Conservation (phyloP, 2,113 vertebrate species). For the Crotophaga sulcirostris region DNA sequence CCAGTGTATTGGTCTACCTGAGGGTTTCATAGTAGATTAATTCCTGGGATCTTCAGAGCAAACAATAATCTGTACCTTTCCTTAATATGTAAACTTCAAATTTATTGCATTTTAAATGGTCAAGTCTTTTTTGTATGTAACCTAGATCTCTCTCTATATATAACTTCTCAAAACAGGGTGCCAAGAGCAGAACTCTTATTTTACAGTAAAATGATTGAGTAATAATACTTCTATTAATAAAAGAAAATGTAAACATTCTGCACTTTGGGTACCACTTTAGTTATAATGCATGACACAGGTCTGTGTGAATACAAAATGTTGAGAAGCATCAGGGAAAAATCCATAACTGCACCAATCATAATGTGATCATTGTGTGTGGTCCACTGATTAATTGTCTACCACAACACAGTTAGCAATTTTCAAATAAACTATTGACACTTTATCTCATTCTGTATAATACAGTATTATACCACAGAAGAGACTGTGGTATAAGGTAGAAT, state of each 20-base stretch:
- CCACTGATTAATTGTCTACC: background rate
- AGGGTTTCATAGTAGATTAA: background rate
- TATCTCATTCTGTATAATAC: background rate
- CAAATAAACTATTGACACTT: background rate
- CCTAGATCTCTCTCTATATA: background rate
- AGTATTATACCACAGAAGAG: background rate
- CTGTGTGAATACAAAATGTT: background rate
- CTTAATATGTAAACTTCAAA: background rate
- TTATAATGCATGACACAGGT: background rate
- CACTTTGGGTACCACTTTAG: background rate
- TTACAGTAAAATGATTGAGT: background rate
- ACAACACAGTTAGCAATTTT: background rate
- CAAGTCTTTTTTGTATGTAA: background rate
- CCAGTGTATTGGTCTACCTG: background rate
- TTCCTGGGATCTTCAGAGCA: background rate
- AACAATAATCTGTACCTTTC: background rate
- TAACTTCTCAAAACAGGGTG: background rate
- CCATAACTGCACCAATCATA: background rate
- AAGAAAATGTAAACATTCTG: background rate
- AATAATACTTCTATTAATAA: background rate
- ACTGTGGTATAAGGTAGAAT: background rate
- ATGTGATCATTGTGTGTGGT: background rate
- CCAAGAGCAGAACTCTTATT: background rate
- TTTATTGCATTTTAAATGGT: background rate
- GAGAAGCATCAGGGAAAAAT: background rate